Percentiles rank a stretch among this genome's conserved stretches.
These are phyloP conservation scores for Ellobius talpinus DNA, from an alignment of 2,113 vertebrate genomes.

Conservation along the genomic window DNA sequence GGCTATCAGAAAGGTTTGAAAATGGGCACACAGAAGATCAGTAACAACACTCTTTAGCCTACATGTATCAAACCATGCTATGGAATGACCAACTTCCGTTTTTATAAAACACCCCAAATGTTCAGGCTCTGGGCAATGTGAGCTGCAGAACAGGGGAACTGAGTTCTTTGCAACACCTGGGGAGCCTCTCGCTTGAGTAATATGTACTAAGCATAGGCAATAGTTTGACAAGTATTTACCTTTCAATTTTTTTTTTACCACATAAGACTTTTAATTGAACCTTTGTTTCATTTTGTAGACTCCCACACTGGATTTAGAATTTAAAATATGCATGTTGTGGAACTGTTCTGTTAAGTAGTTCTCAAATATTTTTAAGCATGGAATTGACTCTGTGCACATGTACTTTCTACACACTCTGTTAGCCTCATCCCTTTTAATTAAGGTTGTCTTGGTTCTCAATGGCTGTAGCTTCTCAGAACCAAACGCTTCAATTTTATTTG, in stretches of 20 bases:
- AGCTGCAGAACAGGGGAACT: not conserved
- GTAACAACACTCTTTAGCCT: not conserved
- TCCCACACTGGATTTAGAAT: conserved; percentile 1
- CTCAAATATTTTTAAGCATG: not conserved
- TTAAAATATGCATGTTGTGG: not conserved
- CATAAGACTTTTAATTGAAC: not conserved
- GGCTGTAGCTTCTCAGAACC: not conserved
- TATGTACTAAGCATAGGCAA: not conserved
- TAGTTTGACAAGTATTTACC: not conserved
- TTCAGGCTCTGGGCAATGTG: not conserved
- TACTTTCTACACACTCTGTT: not conserved
- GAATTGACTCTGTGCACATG: not conserved
- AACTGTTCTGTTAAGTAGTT: not conserved
- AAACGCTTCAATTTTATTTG: conserved; percentile 37
- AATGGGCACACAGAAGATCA: not conserved
- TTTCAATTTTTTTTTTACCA: not conserved
- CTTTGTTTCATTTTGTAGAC: not conserved
- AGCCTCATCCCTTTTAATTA: not conserved
- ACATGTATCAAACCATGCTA: not conserved
- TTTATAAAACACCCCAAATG: not conserved
- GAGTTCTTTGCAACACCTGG: not conserved
- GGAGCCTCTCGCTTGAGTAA: no score
- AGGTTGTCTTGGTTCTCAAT: conserved; percentile 20
- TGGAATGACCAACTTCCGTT: not conserved
- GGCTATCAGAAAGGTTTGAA: not conserved